Evolutionary conservation across 2,113 vertebrate species (phyloP).

Genomic region (Enhydra lutris): DNA sequence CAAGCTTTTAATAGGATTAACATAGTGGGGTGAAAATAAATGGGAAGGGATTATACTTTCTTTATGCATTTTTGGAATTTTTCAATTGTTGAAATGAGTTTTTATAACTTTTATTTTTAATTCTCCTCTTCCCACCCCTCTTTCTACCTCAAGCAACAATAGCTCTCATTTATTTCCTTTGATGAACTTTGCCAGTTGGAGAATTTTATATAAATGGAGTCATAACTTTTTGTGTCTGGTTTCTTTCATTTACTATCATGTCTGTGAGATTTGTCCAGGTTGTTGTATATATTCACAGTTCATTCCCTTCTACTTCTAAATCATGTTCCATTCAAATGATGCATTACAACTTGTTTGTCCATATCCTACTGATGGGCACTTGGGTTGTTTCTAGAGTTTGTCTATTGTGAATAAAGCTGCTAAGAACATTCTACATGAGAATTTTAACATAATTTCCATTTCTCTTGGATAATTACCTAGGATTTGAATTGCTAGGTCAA

Average conservation of each 20-base stretch:
- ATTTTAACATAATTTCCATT: background rate
- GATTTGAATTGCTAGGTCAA: background rate
- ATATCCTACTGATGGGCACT: background rate
- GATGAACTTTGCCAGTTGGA: background rate
- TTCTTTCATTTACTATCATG: background rate
- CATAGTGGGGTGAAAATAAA: background rate
- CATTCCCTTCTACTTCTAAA: background rate
- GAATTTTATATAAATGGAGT: background rate
- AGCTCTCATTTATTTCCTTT: background rate
- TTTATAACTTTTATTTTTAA: background rate
- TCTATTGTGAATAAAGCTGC: background rate
- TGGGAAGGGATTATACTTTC: background rate
- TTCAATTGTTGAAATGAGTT: background rate
- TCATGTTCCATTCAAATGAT: background rate
- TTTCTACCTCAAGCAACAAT: background rate
- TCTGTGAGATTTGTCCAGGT: background rate
- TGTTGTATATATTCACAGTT: background rate
- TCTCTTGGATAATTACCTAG: conserved; percentile 10
- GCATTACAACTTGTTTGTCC: background rate
- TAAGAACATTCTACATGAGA: background rate
- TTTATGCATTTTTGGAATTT: background rate
- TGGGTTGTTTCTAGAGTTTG: background rate
- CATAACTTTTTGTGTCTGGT: background rate
- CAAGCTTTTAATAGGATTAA: background rate
- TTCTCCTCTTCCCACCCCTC: background rate